Conservation (phyloP, 2,797 vertebrate species). For the Fundulus diaphanus region DNA sequence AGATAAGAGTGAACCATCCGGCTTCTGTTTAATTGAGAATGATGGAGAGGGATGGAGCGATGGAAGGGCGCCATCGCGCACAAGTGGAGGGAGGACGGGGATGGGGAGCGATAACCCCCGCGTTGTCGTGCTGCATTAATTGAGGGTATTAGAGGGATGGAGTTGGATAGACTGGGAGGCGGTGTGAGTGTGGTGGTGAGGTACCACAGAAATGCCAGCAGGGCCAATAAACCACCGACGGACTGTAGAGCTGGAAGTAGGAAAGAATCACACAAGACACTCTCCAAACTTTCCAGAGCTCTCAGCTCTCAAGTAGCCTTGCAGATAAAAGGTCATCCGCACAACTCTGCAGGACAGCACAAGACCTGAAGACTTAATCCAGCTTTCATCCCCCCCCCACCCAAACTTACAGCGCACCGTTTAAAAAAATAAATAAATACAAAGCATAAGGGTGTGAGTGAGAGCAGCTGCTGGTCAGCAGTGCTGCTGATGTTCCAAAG, state of each 20-base stretch:
- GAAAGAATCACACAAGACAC: slow-evolving; percentile 64
- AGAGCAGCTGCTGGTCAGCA: background rate
- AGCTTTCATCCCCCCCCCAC: slow-evolving; percentile 27
- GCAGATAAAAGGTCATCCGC: slow-evolving; percentile 61
- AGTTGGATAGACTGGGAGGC: slow-evolving; percentile 61
- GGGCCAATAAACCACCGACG: slow-evolving; percentile 78
- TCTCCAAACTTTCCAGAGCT: slow-evolving; percentile 58
- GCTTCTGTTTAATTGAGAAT: slow-evolving; percentile 80
- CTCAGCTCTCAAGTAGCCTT: slow-evolving; percentile 25
- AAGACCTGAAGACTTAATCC: slow-evolving; percentile 28
- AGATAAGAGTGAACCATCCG: slow-evolving; percentile 80
- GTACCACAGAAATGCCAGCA: slow-evolving; percentile 70
- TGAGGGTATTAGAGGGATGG: slow-evolving; percentile 75
- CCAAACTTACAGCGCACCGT: background rate
- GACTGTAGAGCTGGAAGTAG: slow-evolving; percentile 74
- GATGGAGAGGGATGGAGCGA: slow-evolving; percentile 74
- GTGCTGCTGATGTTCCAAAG: background rate
- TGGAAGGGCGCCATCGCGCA: slow-evolving; percentile 61
- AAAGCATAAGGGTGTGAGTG: background rate
- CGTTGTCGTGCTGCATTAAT: slow-evolving; percentile 81
- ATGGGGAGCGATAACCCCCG: slow-evolving; percentile 71
- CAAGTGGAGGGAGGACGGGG: slow-evolving; percentile 51
- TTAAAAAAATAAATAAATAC: slow-evolving; percentile 9
- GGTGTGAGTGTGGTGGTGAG: slow-evolving; percentile 42
- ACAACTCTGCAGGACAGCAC: slow-evolving; percentile 29